phyloP scores from a whole-genome alignment of 2,888 invertebrate species.

The Dryobotodes eremita region DNA sequence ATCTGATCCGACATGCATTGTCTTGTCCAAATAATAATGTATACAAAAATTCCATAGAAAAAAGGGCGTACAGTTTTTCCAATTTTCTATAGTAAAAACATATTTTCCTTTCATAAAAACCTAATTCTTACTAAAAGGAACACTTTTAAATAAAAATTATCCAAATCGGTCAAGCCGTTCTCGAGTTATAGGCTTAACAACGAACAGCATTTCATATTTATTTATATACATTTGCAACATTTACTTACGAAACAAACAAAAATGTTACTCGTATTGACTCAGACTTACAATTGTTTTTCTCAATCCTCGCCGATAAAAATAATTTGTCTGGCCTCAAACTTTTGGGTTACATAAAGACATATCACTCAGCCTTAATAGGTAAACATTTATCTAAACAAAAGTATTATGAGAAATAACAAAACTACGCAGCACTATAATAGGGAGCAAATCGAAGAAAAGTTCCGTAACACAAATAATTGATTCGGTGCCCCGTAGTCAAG shows the following conservation, averaged over 20 bases:
- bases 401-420: constrained; percentile 77
- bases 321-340: constrained; percentile 54
- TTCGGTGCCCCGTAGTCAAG: constrained; percentile 87
- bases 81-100: no score
- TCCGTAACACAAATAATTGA: constrained; percentile 89
- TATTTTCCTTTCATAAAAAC: no score
- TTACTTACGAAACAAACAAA: constrained; percentile 43
- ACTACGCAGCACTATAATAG: constrained; percentile 77
- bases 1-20: no score
- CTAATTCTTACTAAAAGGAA: no score
- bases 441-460: constrained; percentile 85
- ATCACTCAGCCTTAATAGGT: constrained; percentile 59
- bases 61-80: no score
- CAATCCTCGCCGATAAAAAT: constrained; percentile 43
- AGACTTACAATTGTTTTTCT: constrained; percentile 37
- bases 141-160: no score
- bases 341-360: constrained; percentile 55
- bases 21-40: no score
- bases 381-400: constrained; percentile 70
- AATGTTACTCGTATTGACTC: constrained; percentile 24
- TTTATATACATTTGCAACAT: no score
- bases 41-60: no score
- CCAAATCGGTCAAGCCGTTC: no score
- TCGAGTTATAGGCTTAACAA: no score
- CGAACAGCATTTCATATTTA: no score